Evolutionary conservation across 2,113 vertebrate species (phyloP).

Genomic region (Polyodon spathula): DNA sequence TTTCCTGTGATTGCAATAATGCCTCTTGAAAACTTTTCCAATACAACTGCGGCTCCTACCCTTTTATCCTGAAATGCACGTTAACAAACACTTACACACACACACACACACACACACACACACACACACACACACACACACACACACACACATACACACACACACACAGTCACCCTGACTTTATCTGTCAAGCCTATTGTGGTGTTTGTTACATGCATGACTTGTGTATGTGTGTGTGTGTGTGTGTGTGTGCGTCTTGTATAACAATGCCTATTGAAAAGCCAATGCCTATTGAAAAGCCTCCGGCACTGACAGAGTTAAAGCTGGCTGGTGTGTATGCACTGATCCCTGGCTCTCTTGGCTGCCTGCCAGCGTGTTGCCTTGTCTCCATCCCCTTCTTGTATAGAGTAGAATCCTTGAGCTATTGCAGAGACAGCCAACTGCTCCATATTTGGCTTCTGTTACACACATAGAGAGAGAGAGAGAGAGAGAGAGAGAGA

Average conservation of each 20-base stretch:
- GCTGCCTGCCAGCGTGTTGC: conserved; percentile 59
- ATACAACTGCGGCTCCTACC: no score
- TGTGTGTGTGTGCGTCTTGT: conserved; percentile 10
- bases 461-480: conserved; percentile 46
- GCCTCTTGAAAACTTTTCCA: no score
- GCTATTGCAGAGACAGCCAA: conserved; percentile 71
- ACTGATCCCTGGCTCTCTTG: conserved; percentile 51
- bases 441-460: conserved; percentile 78
- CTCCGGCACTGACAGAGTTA: conserved; percentile 43
- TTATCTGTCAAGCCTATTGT: conserved; percentile 10
- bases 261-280: not conserved
- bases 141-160: not conserved
- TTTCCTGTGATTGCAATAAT: no score
- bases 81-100: conserved; percentile 3
- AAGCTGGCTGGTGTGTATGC: conserved; percentile 45
- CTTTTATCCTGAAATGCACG: conserved; percentile 9
- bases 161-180: not conserved
- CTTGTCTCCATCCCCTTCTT: conserved; percentile 42
- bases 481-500: conserved; percentile 22
- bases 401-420: conserved; percentile 61
- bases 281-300: not conserved
- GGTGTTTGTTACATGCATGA: conserved; percentile 4
- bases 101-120: conserved; percentile 2
- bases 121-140: conserved; percentile 5
- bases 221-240: conserved; percentile 1